These are phyloP conservation scores for Willisornis vidua DNA, from an alignment of 2,113 vertebrate species.

Conservation along the genomic window DNA sequence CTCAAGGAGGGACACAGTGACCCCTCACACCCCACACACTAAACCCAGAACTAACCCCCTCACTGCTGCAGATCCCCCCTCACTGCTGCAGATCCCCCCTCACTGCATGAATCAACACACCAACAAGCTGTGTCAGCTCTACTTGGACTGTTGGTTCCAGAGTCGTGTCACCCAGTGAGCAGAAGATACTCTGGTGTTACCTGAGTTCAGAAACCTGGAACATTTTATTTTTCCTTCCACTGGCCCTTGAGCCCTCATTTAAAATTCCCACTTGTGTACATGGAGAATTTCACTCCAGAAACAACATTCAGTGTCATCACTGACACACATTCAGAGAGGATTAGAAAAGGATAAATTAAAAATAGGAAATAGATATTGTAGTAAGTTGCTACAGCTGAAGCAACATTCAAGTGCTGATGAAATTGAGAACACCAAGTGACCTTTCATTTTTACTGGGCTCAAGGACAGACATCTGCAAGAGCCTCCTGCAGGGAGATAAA, in stretches of 20 bases:
- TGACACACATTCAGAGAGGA: background rate
- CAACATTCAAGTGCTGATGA: background rate
- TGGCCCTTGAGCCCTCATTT: background rate
- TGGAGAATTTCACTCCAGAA: background rate
- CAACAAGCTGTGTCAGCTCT: background rate
- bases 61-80: background rate
- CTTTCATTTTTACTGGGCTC: slow-evolving; percentile 16
- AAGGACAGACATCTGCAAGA: background rate
- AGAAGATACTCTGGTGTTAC: background rate
- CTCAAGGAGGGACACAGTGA: background rate
- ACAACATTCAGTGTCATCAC: background rate
- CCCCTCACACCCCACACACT: accelerated
- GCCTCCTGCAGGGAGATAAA: background rate
- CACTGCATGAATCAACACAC: accelerated
- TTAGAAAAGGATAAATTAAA: background rate
- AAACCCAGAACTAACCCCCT: background rate
- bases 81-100: background rate
- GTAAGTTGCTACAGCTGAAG: background rate
- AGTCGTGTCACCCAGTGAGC: background rate
- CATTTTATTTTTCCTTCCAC: background rate
- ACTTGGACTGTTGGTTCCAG: background rate
- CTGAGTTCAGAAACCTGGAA: background rate
- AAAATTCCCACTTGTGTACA: background rate
- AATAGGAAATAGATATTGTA: background rate
- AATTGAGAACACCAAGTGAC: background rate